Evolutionary conservation across 1,140 invertebrate species (phyloP).

Genomic region (Oppia nitens): DNA sequence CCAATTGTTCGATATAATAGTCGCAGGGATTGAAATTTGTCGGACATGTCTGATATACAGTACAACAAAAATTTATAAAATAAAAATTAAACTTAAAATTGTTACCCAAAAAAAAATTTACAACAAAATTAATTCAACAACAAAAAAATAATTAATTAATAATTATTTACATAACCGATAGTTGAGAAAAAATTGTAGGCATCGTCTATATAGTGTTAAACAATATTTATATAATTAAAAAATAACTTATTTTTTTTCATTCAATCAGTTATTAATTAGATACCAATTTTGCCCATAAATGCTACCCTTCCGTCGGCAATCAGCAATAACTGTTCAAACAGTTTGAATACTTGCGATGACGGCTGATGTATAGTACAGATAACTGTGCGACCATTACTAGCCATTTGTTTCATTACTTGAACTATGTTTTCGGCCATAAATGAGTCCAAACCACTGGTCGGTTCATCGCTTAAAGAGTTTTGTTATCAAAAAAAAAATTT

Average conservation of each 20-base stretch:
- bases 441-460: conserved; percentile 79
- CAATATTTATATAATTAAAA: conserved; percentile 47
- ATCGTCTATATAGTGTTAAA: conserved; percentile 49
- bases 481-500: too few relatives aligned
- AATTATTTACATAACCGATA: conserved; percentile 44
- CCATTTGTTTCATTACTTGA: conserved; percentile 48
- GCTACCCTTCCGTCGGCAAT: conserved; percentile 77
- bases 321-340: conserved; percentile 77
- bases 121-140: too few relatives aligned
- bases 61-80: too few relatives aligned
- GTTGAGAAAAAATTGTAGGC: conserved; percentile 46
- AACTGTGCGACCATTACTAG: conserved; percentile 71
- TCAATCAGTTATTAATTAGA: not conserved
- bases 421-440: conserved; percentile 85
- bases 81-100: too few relatives aligned
- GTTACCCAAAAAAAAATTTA: too few relatives aligned
- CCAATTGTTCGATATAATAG: too few relatives aligned
- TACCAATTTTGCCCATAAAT: conserved; percentile 49
- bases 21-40: too few relatives aligned
- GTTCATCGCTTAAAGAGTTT: too few relatives aligned
- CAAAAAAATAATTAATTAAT: too few relatives aligned
- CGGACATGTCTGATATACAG: too few relatives aligned
- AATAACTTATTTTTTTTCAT: not conserved
- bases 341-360: conserved; percentile 72
- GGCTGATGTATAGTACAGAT: conserved; percentile 92